A percentile compares a stretch with the other conserved stretches of the same genome.
Evolutionary conservation across 92 coral and sea anemone genomes (phyloP).

Genomic region (Blastomussa wellsi): DNA sequence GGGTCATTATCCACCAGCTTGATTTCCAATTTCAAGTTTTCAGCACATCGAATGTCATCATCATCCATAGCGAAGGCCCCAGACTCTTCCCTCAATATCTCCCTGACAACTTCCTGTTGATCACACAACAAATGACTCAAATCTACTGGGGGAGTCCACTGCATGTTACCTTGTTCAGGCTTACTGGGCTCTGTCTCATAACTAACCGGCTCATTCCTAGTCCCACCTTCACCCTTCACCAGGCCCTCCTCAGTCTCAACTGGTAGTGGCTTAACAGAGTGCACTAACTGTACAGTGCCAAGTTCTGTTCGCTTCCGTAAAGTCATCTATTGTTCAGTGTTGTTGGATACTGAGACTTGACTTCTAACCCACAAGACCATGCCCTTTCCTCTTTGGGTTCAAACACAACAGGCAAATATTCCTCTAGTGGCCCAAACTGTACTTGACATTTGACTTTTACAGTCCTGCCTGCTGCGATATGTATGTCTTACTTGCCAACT

Average conservation of each 20-base stretch:
- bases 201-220: neutral
- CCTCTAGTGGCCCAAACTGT: slow-evolving; percentile 26
- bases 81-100: slow-evolving; percentile 62
- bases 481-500: slow-evolving; percentile 16
- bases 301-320: slow-evolving; percentile 32
- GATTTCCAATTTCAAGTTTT: slow-evolving; percentile 43
- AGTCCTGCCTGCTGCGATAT: neutral
- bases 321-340: slow-evolving; percentile 2
- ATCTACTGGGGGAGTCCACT: slow-evolving; percentile 18
- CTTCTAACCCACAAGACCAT: slow-evolving; percentile 26
- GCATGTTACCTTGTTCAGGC: neutral
- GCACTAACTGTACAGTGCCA: slow-evolving; percentile 39
- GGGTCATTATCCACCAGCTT: slow-evolving; percentile 46
- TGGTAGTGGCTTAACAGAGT: slow-evolving; percentile 48
- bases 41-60: slow-evolving; percentile 50
- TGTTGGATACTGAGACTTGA: slow-evolving; percentile 21
- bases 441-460: slow-evolving; percentile 9
- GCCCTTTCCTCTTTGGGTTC: slow-evolving; percentile 22
- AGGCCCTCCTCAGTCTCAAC: neutral
- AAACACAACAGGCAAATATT: slow-evolving; percentile 27
- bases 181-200: neutral
- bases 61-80: slow-evolving; percentile 56
- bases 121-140: slow-evolving; percentile 33
- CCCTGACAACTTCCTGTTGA: slow-evolving; percentile 38
- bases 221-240: neutral